These are phyloP conservation scores for Thunnus thynnus DNA, from an alignment of 2,113 vertebrate species.

Conservation along the genomic window DNA sequence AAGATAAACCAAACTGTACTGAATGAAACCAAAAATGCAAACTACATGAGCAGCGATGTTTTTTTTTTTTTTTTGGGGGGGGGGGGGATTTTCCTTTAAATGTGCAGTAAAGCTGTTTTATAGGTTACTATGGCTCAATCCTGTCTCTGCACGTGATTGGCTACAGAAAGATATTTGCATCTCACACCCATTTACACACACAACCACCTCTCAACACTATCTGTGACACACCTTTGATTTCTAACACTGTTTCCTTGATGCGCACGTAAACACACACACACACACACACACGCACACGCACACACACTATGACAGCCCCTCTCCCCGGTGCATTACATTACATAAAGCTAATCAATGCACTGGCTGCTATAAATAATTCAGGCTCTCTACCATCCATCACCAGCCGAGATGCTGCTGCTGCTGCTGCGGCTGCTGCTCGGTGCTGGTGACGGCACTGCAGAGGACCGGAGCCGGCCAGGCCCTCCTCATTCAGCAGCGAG, in stretches of 20 bases:
- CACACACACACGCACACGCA: conserved; percentile 8
- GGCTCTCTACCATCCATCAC: conserved; percentile 42
- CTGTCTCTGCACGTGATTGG: conserved; percentile 26
- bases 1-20: too few relatives aligned
- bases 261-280: conserved; percentile 18
- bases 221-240: conserved; percentile 10
- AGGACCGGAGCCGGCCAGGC: conserved; percentile 53
- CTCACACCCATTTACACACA: conserved; percentile 22
- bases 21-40: too few relatives aligned
- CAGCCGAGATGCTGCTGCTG: conserved; percentile 36
- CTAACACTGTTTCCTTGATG: conserved; percentile 4
- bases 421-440: background rate
- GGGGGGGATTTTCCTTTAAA: conserved; percentile 4
- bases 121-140: conserved; percentile 8
- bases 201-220: background rate
- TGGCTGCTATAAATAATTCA: conserved; percentile 73
- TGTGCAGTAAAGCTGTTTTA: background rate
- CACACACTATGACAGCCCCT: background rate
- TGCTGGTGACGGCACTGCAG: conserved; percentile 44
- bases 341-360: conserved; percentile 65
- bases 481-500: conserved; percentile 15
- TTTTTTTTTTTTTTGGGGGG: background rate
- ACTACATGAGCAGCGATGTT: too few relatives aligned
- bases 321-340: conserved; percentile 36
- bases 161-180: background rate